phyloP scores from a whole-genome alignment of 2,888 invertebrate species.

The Scaptomyza flava region DNA sequence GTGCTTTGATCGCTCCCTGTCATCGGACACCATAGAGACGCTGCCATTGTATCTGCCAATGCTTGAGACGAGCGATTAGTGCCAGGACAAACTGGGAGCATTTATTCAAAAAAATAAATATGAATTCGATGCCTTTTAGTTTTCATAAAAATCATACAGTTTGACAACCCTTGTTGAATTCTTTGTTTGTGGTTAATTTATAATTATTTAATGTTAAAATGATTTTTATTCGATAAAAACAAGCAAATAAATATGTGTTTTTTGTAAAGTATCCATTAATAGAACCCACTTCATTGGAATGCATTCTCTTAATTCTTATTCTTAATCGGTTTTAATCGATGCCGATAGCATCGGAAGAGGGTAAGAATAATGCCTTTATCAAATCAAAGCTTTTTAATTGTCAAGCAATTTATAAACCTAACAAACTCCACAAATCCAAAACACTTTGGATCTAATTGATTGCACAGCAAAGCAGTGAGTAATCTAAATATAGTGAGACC shows the following conservation, averaged over 20 bases:
- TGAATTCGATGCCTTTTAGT: constrained; percentile 12
- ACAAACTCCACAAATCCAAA: neutral
- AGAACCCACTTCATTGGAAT: neutral
- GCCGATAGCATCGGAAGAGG: neutral
- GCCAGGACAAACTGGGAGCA: neutral
- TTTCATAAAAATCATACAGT: neutral
- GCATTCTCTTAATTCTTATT: neutral
- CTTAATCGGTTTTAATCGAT: neutral
- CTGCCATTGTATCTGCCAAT: constrained; percentile 84
- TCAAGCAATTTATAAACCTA: neutral
- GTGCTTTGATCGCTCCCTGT: constrained; percentile 76
- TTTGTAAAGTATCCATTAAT: neutral
- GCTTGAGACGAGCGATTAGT: constrained; percentile 80
- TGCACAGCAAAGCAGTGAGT: too few species aligned
- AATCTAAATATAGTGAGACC: too few species aligned
- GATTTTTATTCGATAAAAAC: neutral
- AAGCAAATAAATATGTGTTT: constrained; percentile 8
- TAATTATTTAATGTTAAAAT: neutral
- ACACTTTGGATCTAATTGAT: too few species aligned
- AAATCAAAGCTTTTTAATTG: too few species aligned
- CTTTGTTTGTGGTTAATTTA: neutral
- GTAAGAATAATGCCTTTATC: neutral
- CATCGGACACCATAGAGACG: constrained; percentile 63
- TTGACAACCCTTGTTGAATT: neutral
- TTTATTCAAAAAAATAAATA: neutral